Percentiles rank a stretch among this genome's conserved stretches.
These are phyloP conservation scores for Aleadryas rufinucha DNA, from an alignment of 2,113 vertebrate genomes.

Conservation along the genomic window DNA sequence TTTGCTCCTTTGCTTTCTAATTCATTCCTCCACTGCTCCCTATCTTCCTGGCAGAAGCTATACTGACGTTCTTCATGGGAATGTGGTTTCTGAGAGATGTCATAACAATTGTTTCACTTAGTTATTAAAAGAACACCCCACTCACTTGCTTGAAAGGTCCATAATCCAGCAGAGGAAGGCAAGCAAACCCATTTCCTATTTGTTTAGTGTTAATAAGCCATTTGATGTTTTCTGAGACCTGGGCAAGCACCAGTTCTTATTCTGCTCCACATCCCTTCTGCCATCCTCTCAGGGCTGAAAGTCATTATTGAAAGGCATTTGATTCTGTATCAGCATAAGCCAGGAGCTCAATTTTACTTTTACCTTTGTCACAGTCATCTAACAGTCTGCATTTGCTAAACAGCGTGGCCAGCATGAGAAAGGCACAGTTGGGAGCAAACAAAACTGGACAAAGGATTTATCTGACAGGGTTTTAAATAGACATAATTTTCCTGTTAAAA, in stretches of 20 bases:
- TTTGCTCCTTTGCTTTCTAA: not conserved
- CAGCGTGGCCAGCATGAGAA: not conserved
- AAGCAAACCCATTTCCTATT: not conserved
- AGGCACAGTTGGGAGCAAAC: not conserved
- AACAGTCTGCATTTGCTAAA: conserved; percentile 1
- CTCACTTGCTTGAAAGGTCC: not conserved
- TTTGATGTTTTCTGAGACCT: not conserved
- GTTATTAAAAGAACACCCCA: not conserved
- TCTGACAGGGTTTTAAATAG: not conserved
- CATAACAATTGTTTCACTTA: not conserved
- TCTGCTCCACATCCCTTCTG: not conserved
- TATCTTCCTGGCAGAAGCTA: not conserved
- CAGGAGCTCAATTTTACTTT: conserved; percentile 4
- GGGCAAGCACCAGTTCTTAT: not conserved
- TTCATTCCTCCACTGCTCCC: not conserved
- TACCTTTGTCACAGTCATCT: not conserved
- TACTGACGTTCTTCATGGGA: not conserved
- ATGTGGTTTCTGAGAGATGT: not conserved
- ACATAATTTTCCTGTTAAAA: not conserved
- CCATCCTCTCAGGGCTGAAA: not conserved
- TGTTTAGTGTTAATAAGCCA: not conserved
- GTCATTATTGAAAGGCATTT: not conserved
- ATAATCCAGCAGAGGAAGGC: not conserved
- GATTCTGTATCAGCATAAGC: not conserved
- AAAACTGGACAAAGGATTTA: not conserved